Conservation (phyloP, 2,797 vertebrate genomes). For the Hephaestus fuliginosus region DNA sequence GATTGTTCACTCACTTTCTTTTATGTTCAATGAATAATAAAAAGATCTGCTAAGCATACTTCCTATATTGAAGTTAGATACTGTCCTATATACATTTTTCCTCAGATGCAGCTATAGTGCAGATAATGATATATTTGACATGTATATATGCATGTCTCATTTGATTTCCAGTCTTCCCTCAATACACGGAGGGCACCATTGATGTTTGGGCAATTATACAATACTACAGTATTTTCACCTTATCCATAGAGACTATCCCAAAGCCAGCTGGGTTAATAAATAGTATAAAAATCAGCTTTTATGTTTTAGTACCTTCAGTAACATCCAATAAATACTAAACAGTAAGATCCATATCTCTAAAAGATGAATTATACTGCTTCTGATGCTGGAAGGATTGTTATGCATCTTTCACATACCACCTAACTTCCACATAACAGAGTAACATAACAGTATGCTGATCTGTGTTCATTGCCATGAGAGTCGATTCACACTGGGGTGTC, state of each 20-base stretch:
- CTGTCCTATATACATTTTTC: constrained; percentile 49
- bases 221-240: not conserved
- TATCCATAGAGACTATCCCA: not conserved
- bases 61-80: constrained; percentile 47
- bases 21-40: constrained; percentile 77
- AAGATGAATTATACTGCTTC: not conserved
- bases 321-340: constrained; percentile 2
- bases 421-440: not conserved
- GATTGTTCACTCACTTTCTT: constrained; percentile 66
- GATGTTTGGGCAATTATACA: constrained; percentile 19
- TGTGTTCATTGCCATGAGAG: not conserved
- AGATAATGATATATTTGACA: constrained; percentile 65
- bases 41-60: constrained; percentile 55
- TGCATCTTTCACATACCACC: constrained; percentile 24
- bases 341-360: not conserved
- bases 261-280: constrained; percentile 5
- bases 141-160: constrained; percentile 47
- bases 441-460: not conserved
- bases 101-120: constrained; percentile 45
- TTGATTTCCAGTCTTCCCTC: constrained; percentile 30
- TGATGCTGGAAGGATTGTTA: constrained; percentile 10
- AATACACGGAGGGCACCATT: not conserved
- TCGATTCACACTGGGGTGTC: constrained; percentile 10
- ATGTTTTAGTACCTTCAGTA: constrained; percentile 4
- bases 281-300: not conserved